Evolutionary conservation across 2,888 invertebrate species (phyloP).

Genomic region (Himalopsyche tibetana): DNA sequence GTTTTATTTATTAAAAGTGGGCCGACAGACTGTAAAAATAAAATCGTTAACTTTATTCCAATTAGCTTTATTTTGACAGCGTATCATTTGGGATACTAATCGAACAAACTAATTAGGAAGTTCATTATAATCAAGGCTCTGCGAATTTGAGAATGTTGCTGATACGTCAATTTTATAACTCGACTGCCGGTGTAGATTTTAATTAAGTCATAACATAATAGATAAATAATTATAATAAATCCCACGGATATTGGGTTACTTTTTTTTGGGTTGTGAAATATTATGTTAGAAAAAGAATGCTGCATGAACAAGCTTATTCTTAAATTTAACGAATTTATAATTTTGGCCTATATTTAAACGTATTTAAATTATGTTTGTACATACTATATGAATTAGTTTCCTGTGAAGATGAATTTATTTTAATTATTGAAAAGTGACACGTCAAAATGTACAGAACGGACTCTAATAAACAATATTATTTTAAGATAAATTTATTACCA

Average conservation of each 20-base stretch:
- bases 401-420: no score
- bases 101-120: conserved; percentile 34
- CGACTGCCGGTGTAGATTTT: neutral
- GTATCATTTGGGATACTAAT: conserved; percentile 34
- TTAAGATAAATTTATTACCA: no score
- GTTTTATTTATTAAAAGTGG: conserved; percentile 35
- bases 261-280: neutral
- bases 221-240: conserved; percentile 8
- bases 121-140: conserved; percentile 34
- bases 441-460: no score
- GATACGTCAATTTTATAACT: conserved; percentile 27
- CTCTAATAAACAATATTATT: no score
- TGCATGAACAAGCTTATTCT: no score
- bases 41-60: conserved; percentile 14
- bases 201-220: conserved; percentile 31
- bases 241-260: neutral
- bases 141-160: conserved; percentile 35
- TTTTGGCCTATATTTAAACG: no score
- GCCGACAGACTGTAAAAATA: conserved; percentile 24
- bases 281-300: no score
- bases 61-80: conserved; percentile 1
- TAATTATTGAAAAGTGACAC: no score
- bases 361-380: no score
- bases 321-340: no score
- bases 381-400: no score